Conservation (phyloP, 1,140 invertebrate species). For the Bombus cullumanus region DNA sequence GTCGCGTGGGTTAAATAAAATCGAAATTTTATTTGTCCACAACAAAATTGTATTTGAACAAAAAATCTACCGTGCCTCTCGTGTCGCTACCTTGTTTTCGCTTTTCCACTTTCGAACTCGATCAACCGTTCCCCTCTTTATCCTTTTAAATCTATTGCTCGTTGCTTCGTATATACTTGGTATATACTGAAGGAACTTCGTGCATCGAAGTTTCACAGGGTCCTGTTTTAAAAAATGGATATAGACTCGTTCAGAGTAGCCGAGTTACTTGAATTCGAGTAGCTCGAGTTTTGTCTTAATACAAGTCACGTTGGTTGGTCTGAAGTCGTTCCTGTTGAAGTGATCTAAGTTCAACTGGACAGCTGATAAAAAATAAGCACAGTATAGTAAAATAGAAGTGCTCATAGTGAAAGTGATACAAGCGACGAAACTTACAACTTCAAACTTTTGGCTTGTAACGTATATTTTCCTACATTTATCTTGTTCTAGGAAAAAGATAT, state of each 20-base stretch:
- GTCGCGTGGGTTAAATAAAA: neutral
- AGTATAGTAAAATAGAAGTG: neutral
- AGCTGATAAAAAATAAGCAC: neutral
- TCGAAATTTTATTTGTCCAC: neutral
- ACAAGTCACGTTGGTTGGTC: neutral
- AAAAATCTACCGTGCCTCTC: neutral
- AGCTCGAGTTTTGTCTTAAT: neutral
- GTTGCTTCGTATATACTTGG: neutral
- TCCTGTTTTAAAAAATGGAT: conserved; percentile 12
- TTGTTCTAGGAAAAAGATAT: no score
- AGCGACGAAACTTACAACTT: no score
- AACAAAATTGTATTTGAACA: neutral
- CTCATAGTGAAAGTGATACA: no score
- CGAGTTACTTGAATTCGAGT: neutral
- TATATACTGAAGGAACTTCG: neutral
- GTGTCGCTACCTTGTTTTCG: neutral
- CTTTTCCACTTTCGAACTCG: conserved; percentile 8
- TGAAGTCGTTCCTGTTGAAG: neutral
- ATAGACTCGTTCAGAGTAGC: neutral
- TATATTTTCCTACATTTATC: no score
- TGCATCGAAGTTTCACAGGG: neutral
- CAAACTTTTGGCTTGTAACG: no score
- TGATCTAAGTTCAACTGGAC: no score
- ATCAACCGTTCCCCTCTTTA: neutral
- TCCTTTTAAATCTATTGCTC: neutral